A percentile compares a stretch with the other conserved stretches of the same genome.
These are phyloP conservation scores for Lamellibrachia satsuma DNA, from an alignment of 2,888 invertebrate species.

Conservation along the genomic window DNA sequence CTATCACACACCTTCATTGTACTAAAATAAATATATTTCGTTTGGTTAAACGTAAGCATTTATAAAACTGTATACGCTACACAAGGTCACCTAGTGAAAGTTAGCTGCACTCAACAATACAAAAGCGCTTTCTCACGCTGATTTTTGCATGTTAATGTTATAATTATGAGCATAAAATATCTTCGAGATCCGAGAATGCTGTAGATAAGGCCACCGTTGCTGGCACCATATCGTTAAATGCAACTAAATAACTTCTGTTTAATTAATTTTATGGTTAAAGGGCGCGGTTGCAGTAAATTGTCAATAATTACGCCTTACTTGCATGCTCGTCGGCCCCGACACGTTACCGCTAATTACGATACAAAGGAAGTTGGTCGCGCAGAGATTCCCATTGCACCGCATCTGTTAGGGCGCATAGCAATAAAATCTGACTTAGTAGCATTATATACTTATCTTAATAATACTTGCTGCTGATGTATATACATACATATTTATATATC, in stretches of 20 bases:
- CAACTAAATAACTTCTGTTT: slow-evolving; percentile 11
- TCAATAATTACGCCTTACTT: not conserved
- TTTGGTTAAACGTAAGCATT: not conserved
- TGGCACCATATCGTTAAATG: slow-evolving; percentile 9
- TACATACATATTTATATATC: not conserved
- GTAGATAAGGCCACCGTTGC: not conserved
- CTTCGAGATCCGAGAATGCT: not conserved
- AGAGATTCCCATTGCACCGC: not conserved
- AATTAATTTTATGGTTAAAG: not conserved
- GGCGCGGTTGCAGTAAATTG: not conserved
- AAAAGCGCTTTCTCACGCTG: not conserved
- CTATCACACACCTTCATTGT: not conserved
- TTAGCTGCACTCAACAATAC: not conserved
- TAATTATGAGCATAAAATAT: not conserved
- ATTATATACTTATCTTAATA: not conserved
- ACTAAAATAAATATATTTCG: not conserved
- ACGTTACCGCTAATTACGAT: not conserved
- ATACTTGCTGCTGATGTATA: not conserved
- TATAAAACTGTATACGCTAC: not conserved
- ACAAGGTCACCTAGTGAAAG: not conserved
- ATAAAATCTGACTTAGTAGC: not conserved
- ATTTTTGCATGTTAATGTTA: not conserved
- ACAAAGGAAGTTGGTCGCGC: not conserved
- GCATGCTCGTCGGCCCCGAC: not conserved
- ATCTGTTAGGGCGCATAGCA: not conserved